A percentile compares a stretch with the other conserved stretches of the same genome.
phyloP scores from a whole-genome alignment of 2,113 vertebrate genomes.

The Tamias sibiricus region DNA sequence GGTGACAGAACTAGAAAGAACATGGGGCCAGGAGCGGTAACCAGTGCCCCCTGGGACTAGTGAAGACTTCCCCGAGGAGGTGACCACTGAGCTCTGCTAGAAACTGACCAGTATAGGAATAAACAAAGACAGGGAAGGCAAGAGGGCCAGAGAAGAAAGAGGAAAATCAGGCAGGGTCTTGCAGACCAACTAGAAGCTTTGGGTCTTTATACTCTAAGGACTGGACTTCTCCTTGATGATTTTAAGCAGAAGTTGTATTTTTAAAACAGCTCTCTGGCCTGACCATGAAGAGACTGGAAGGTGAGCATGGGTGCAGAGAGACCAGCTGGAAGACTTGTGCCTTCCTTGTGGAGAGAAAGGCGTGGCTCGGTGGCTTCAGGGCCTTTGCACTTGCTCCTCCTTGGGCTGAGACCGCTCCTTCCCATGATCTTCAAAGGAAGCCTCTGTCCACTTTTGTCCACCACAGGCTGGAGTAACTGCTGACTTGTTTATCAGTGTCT shows the following conservation, averaged over 20 bases:
- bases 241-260: background rate
- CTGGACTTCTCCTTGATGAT: background rate
- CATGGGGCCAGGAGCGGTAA: accelerated
- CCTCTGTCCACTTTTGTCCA: background rate
- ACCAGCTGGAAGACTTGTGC: accelerated
- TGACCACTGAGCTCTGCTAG: accelerated
- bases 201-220: background rate
- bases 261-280: background rate
- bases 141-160: background rate
- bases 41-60: accelerated
- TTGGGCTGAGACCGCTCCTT: background rate
- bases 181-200: background rate
- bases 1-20: background rate
- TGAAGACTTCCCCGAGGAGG: background rate
- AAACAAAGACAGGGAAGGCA: background rate
- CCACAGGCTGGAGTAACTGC: background rate
- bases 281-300: background rate
- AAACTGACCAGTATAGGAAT: background rate
- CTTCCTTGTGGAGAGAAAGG: background rate
- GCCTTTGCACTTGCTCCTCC: background rate
- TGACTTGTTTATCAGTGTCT: background rate
- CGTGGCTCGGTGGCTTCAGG: background rate
- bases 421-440: accelerated
- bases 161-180: background rate
- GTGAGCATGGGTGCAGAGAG: accelerated